Evolutionary conservation across 2,113 vertebrate species (phyloP), one percentile per base, ranked within the genome.

Genomic region (Tachuris rubrigastra): DNA sequence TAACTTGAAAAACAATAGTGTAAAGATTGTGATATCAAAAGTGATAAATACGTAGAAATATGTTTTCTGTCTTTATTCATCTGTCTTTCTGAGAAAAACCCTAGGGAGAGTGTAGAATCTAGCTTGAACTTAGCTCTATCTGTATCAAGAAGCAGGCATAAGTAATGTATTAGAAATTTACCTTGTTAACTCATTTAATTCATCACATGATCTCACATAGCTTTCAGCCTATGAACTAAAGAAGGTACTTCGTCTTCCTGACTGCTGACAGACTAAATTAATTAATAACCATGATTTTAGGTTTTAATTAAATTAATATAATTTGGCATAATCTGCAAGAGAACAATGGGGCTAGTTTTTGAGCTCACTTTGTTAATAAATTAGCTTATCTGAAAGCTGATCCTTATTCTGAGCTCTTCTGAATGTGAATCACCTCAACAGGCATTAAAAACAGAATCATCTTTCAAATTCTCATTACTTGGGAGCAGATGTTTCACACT

Each of bases 251-350:
- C 30, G n/a, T 96, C 87, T 93, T 88, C 56, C 62, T 72, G 84
- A 87, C 62, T 59, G 16, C 74, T 50, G 58, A 84, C 47, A 49
- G 68, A 76, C 62, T 59, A 92, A 93, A 96, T 95, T 84, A 97
- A 96, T 98, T 93, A 96, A 63, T 94, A 96, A 95, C 89, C 79
- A 93, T 85, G 62, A 95, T 93, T 97, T 89, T 19, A 87, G 76
- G 52, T 89, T 93, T 97, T 97, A 96, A 98, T 97, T 96, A 94
- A 91, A 95, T 96, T 95, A 93, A 96, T 89, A 80, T 85, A 95
- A 89, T 86, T 92, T 42, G 66, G 60, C 84, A 76, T 91, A 92
- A 90, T 96, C 74, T 85, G 63, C 39, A 85, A 53, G 72, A 92
- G 93, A 97, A 88, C 62, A 86, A 84, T 35, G 52, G 41, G 73